A percentile compares a stretch with the other conserved stretches of the same genome.
Evolutionary conservation across 2,113 vertebrate species (phyloP).

Genomic region (Apodemus sylvaticus): DNA sequence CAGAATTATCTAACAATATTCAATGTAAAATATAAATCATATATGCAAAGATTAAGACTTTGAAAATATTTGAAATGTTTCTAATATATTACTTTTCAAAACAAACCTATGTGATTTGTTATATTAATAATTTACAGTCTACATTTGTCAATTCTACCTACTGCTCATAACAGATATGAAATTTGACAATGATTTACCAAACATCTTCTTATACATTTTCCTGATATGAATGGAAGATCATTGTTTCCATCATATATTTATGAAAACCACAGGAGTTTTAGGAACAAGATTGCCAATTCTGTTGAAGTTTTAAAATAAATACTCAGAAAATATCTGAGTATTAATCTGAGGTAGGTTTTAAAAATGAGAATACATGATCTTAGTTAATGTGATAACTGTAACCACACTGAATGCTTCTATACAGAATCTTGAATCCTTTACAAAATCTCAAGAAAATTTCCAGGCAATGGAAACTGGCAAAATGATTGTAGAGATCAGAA

Average conservation of each 20-base stretch:
- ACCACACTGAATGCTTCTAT: not conserved
- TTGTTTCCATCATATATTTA: not conserved
- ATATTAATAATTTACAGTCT: not conserved
- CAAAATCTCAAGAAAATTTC: not conserved
- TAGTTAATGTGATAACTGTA: not conserved
- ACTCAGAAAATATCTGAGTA: not conserved
- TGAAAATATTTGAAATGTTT: not conserved
- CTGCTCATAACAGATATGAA: not conserved
- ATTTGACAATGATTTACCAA: not conserved
- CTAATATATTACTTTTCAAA: not conserved
- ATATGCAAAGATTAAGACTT: not conserved
- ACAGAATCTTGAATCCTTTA: not conserved
- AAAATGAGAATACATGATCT: not conserved
- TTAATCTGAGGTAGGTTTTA: not conserved
- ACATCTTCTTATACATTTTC: not conserved
- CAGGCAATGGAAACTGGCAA: too few species aligned
- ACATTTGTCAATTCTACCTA: not conserved
- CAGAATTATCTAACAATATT: not conserved
- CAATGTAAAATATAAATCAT: not conserved
- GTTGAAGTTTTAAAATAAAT: not conserved
- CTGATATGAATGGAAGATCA: not conserved
- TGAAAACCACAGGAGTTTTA: not conserved
- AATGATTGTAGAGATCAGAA: not conserved
- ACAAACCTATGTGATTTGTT: not conserved
- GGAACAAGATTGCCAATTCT: not conserved